Percentiles rank a stretch among this genome's conserved stretches.
These are phyloP conservation scores for Episyrphus balteatus DNA, from an alignment of 1,140 invertebrate genomes.

Conservation along the genomic window DNA sequence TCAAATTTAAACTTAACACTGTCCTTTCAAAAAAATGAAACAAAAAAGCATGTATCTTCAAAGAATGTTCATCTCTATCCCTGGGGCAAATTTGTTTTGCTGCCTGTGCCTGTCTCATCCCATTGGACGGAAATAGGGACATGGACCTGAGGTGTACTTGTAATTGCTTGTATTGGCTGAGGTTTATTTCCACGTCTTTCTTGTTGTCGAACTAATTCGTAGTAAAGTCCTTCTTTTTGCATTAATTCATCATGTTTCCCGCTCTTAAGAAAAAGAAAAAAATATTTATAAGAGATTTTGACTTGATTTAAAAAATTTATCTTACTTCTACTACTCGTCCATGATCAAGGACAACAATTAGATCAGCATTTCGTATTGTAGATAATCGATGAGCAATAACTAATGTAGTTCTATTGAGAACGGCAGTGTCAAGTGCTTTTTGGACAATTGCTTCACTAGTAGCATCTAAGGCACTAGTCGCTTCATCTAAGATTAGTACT, in stretches of 20 bases:
- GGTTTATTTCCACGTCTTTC: slow-evolving; percentile 22
- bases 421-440: slow-evolving; percentile 64
- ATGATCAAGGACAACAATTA: slow-evolving; percentile 75
- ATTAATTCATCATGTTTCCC: slow-evolving; percentile 75
- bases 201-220: slow-evolving; percentile 39
- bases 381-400: slow-evolving; percentile 84
- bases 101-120: too few species aligned
- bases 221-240: slow-evolving; percentile 60
- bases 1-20: too few species aligned
- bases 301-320: not conserved
- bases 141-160: too few species aligned
- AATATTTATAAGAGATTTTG: not conserved
- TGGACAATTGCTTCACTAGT: slow-evolving; percentile 82
- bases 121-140: too few species aligned
- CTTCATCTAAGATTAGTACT: slow-evolving; percentile 80
- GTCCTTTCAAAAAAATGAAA: too few species aligned
- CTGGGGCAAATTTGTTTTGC: too few species aligned
- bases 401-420: slow-evolving; percentile 68
- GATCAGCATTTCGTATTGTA: slow-evolving; percentile 75
- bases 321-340: slow-evolving; percentile 70
- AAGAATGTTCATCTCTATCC: too few species aligned
- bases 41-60: too few species aligned
- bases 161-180: too few species aligned
- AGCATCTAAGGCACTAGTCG: slow-evolving; percentile 82
- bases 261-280: slow-evolving; percentile 37